Evolutionary conservation across 2,888 invertebrate genomes (phyloP).

Genomic region (Cantharis flavilabris): DNA sequence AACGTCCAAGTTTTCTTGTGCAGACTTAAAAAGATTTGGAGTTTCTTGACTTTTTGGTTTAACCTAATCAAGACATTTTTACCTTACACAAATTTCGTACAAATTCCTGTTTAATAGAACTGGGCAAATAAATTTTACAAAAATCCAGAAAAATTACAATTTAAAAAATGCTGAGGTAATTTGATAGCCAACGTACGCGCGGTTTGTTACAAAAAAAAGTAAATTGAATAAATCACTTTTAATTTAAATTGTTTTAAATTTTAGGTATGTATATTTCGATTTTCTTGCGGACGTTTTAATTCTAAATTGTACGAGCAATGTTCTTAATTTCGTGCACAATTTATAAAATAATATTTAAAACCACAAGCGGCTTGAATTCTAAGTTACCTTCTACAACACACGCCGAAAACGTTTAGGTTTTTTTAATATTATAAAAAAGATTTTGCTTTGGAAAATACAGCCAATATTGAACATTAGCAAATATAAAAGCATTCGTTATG

Average conservation of each 20-base stretch:
- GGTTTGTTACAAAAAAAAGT: too few species aligned
- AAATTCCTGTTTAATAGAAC: not conserved
- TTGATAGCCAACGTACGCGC: not conserved
- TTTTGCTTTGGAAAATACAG: not conserved
- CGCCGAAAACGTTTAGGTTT: not conserved
- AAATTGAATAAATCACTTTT: not conserved
- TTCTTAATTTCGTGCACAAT: not conserved
- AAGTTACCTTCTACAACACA: too few species aligned
- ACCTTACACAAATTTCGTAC: not conserved
- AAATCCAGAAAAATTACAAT: not conserved
- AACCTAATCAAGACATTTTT: not conserved
- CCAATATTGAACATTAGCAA: not conserved
- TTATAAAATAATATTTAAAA: not conserved
- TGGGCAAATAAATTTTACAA: not conserved
- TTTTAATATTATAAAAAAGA: not conserved
- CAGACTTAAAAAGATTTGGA: not conserved
- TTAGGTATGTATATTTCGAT: not conserved
- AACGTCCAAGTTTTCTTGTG: slow-evolving; percentile 1
- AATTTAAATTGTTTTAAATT: not conserved
- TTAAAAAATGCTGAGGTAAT: not conserved
- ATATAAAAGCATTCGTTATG: not conserved
- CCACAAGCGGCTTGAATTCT: not conserved
- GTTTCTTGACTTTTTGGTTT: not conserved
- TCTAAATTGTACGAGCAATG: not conserved
- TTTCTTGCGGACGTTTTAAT: not conserved